Conservation (phyloP, 1,140 invertebrate species). For the Lepidotrigona ventralis region DNA sequence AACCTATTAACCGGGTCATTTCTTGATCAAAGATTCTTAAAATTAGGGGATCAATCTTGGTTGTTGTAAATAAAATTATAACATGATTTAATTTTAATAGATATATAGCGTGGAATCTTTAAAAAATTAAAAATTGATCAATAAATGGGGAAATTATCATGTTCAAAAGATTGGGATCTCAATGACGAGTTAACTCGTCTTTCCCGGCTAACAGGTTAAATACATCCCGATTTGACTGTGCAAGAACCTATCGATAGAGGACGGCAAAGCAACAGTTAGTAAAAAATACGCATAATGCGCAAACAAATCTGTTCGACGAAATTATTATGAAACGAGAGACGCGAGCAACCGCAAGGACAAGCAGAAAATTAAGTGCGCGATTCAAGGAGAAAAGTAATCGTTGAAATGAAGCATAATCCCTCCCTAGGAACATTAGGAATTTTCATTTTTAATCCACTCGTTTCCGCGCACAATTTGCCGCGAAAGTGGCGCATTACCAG, state of each 20-base stretch:
- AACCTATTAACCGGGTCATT: too few relatives aligned
- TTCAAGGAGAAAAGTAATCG: slow-evolving; percentile 32
- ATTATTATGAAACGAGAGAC: not conserved
- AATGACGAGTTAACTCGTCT: too few relatives aligned
- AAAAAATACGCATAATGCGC: not conserved
- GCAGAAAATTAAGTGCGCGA: slow-evolving; percentile 28
- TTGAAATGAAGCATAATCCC: slow-evolving; percentile 45
- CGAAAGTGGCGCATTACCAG: slow-evolving; percentile 43
- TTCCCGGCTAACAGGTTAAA: not conserved
- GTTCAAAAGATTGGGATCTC: too few relatives aligned
- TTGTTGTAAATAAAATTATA: too few relatives aligned
- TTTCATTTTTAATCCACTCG: slow-evolving; percentile 52
- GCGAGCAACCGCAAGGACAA: slow-evolving; percentile 6
- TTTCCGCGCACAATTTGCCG: slow-evolving; percentile 27
- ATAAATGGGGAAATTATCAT: too few relatives aligned
- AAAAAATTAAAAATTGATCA: too few relatives aligned
- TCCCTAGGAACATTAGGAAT: slow-evolving; percentile 31
- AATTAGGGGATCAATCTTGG: too few relatives aligned
- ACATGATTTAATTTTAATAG: too few relatives aligned
- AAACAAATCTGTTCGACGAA: not conserved
- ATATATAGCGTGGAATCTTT: too few relatives aligned
- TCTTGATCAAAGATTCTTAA: too few relatives aligned
- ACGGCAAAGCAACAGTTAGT: too few relatives aligned
- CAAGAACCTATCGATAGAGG: not conserved
- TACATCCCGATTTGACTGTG: not conserved